Conservation (phyloP, 2,113 vertebrate genomes). For the Rhinoderma darwinii region DNA sequence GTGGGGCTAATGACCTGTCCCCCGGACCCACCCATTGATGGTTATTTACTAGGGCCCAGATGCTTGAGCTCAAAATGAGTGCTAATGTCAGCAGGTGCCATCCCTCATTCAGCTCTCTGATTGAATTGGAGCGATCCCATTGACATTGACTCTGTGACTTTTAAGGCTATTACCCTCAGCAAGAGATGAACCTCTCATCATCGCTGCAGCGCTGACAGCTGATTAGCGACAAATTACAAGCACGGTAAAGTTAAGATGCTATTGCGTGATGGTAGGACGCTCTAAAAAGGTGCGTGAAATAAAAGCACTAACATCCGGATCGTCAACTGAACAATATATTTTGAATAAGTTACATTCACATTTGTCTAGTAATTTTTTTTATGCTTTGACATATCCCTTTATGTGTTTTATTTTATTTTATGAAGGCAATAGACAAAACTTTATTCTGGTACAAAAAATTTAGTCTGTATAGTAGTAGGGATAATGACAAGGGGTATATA, state of each 20-base stretch:
- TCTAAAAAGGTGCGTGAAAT: not conserved
- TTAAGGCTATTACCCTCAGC: conserved; percentile 98
- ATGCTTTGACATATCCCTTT: too few relatives aligned
- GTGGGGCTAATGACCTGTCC: conserved; percentile 99
- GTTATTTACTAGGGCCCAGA: conserved; percentile 99
- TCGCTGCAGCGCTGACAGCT: conserved; percentile 89
- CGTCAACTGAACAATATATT: not conserved
- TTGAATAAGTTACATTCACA: not conserved
- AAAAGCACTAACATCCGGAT: not conserved
- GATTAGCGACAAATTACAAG: conserved; percentile 99
- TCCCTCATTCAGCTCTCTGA: conserved; percentile 92
- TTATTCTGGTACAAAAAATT: too few relatives aligned
- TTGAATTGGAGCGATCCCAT: conserved; percentile 97
- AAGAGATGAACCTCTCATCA: conserved; percentile 93
- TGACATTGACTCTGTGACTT: conserved; percentile 99
- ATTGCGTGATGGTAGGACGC: conserved; percentile 60
- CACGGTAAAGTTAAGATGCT: conserved; percentile 77
- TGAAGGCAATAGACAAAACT: too few relatives aligned
- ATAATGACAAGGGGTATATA: conserved; percentile 78
- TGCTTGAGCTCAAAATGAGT: conserved; percentile 99
- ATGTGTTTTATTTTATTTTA: too few relatives aligned
- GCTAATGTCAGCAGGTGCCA: conserved; percentile 98
- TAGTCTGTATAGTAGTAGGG: conserved; percentile 78
- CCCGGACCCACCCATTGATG: conserved; percentile 98
- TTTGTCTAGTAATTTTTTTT: too few relatives aligned